Evolutionary conservation across 2,113 vertebrate species (phyloP).

Genomic region (Pungitius pungitius): DNA sequence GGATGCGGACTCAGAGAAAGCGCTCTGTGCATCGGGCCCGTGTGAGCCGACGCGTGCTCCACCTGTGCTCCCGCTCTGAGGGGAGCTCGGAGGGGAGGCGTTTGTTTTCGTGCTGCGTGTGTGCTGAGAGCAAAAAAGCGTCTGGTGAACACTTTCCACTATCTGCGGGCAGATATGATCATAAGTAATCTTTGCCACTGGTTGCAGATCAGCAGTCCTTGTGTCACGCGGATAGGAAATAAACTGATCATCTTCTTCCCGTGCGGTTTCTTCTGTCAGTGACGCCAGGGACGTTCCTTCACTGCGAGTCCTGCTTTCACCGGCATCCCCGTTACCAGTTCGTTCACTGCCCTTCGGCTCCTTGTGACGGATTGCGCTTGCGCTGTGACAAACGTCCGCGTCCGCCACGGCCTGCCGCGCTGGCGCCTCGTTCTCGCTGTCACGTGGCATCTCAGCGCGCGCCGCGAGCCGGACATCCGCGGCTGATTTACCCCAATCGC

Average conservation of each 20-base stretch:
- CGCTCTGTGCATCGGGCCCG: background rate
- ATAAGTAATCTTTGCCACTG: constrained; percentile 45
- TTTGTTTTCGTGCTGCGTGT: background rate
- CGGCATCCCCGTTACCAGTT: constrained; percentile 6
- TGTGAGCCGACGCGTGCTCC: constrained; percentile 8
- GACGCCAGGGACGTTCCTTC: constrained; percentile 31
- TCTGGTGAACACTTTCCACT: constrained; percentile 56
- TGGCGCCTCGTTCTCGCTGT: background rate
- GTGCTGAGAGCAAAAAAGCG: constrained; percentile 47
- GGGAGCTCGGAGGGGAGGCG: constrained; percentile 4
- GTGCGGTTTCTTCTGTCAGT: constrained; percentile 54
- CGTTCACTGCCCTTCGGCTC: constrained; percentile 12
- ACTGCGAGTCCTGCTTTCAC: constrained; percentile 9
- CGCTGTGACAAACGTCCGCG: background rate
- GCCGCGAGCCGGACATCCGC: background rate
- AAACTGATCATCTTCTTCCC: constrained; percentile 23
- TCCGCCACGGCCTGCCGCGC: background rate
- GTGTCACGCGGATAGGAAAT: constrained; percentile 24
- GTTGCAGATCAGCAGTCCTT: constrained; percentile 31
- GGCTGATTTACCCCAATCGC: background rate
- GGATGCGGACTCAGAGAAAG: background rate
- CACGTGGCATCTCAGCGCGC: background rate
- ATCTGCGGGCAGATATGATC: constrained; percentile 73
- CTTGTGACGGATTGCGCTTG: background rate
- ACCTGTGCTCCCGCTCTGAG: constrained; percentile 7